Evolutionary conservation across 2,797 vertebrate genomes (phyloP).

Genomic region (Cottoperca gobio): DNA sequence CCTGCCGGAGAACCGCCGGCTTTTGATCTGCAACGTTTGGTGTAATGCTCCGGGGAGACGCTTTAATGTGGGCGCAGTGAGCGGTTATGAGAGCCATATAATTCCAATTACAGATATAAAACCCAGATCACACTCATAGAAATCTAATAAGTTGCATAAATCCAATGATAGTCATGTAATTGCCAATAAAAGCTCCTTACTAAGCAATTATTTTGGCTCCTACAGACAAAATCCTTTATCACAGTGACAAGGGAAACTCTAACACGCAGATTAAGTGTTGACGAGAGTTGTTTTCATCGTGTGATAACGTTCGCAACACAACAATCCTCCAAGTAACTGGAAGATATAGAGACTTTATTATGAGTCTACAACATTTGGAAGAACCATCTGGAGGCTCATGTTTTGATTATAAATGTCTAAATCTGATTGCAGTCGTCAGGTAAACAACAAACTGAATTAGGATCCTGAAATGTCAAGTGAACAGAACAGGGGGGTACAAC

Average conservation of each 20-base stretch:
- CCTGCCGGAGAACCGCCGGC: constrained; percentile 10
- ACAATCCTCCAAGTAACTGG: neutral
- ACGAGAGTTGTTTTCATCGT: neutral
- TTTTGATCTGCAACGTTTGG: constrained; percentile 52
- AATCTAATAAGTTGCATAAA: constrained; percentile 43
- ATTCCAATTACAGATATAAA: constrained; percentile 49
- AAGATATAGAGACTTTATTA: neutral
- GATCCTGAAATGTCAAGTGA: too few relatives aligned
- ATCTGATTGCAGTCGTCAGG: too few relatives aligned
- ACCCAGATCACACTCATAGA: constrained; percentile 5
- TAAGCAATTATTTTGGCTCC: neutral
- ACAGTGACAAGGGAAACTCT: constrained; percentile 5
- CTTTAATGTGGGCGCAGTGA: constrained; percentile 21
- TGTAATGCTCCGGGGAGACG: constrained; percentile 12
- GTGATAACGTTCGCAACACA: neutral
- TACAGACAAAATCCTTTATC: constrained; percentile 12
- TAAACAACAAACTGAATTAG: too few relatives aligned
- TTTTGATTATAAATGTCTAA: too few relatives aligned
- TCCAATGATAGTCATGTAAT: constrained; percentile 7
- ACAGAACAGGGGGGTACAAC: too few relatives aligned
- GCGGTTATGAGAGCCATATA: constrained; percentile 25
- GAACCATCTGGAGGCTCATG: neutral
- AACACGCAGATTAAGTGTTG: constrained; percentile 31
- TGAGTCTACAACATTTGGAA: neutral
- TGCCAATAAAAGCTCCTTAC: constrained; percentile 15